Conservation (phyloP, 2,797 vertebrate genomes). For the Danio choprae region DNA sequence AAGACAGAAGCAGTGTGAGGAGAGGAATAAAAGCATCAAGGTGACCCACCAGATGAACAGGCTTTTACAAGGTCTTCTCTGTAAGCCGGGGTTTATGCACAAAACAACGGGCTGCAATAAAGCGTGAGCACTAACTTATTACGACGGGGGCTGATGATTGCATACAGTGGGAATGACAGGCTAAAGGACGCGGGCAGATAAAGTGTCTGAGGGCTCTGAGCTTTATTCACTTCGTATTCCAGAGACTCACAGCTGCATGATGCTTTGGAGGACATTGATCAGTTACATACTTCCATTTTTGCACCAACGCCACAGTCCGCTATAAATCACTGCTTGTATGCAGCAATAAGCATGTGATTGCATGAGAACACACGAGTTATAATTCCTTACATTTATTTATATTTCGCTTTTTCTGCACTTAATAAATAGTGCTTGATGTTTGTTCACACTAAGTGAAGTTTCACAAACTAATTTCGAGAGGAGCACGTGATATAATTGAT, state of each 20-base stretch:
- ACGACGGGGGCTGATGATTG: conserved; percentile 27
- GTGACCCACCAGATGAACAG: conserved; percentile 43
- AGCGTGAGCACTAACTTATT: conserved; percentile 29
- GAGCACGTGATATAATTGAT: too few species aligned
- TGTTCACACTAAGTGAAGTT: too few species aligned
- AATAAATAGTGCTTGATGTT: too few species aligned
- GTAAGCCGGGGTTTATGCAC: conserved; percentile 22
- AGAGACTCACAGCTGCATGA: conserved; percentile 3
- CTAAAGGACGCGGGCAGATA: conserved; percentile 30
- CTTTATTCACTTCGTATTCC: conserved; percentile 27
- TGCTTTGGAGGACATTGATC: conserved; percentile 12
- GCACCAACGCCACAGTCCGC: not conserved
- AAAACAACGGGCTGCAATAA: conserved; percentile 45
- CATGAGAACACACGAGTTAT: not conserved
- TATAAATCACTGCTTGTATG: conserved; percentile 1
- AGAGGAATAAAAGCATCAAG: conserved; percentile 40
- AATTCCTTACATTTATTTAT: not conserved
- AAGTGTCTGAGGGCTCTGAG: conserved; percentile 18
- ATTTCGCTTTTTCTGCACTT: too few species aligned
- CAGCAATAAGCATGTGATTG: not conserved
- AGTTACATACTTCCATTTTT: conserved; percentile 13
- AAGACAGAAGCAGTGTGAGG: conserved; percentile 7
- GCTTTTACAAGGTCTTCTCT: conserved; percentile 40
- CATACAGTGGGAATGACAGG: conserved; percentile 30
- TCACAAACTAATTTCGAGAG: too few species aligned